Conservation (phyloP, 92 coral and sea anemone genomes). For the Hydrozoanthus gracilis region DNA sequence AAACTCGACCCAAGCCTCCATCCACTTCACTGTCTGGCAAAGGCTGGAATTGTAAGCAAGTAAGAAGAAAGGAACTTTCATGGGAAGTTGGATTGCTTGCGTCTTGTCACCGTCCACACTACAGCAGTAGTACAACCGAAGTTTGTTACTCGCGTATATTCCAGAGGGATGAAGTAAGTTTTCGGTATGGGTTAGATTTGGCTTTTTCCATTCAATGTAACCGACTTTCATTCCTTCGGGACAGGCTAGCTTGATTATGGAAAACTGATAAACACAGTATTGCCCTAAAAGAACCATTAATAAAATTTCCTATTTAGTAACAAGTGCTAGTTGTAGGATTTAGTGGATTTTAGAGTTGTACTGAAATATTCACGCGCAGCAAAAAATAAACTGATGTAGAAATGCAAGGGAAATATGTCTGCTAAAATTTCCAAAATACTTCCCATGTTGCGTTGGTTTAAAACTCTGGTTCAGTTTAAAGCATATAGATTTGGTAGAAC, state of each 20-base stretch:
- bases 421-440: no score
- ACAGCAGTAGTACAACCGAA: conserved; percentile 3
- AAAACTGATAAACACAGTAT: conserved; percentile 5
- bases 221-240: conserved; percentile 11
- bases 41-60: conserved; percentile 33
- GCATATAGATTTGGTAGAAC: no score
- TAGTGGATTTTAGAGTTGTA: not conserved
- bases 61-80: not conserved
- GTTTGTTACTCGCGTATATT: not conserved
- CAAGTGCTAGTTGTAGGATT: not conserved
- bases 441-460: no score
- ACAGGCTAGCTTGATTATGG: not conserved
- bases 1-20: conserved; percentile 41
- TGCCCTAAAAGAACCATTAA: not conserved
- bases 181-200: not conserved
- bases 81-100: conserved; percentile 11
- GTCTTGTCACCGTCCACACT: conserved; percentile 23
- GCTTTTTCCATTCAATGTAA: not conserved
- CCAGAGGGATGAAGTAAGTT: no score
- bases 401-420: no score
- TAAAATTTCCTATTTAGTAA: not conserved
- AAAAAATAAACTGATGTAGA: no score
- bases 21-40: conserved; percentile 37
- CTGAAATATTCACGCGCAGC: not conserved
- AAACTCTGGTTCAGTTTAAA: no score